Evolutionary conservation across 2,113 vertebrate genomes (phyloP), one percentile per base, ranked within the genome.

Genomic region (Paraplagusia blochii): DNA sequence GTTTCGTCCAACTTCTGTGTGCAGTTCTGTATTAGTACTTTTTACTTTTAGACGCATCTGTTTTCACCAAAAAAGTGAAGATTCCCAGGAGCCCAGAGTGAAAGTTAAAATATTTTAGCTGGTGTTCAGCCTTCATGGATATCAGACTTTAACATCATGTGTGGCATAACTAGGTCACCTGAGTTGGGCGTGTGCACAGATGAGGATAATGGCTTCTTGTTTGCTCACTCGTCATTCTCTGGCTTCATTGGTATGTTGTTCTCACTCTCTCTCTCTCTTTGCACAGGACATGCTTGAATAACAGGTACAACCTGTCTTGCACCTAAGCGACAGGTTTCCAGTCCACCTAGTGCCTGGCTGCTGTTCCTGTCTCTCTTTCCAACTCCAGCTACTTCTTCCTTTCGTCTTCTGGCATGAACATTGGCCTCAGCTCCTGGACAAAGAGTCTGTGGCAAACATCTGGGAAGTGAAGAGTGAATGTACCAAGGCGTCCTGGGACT

Each of bases 221-320:
- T 69, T 58, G 60, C 52, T 60, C 10, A 11, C 13, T 7, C 53
- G 14, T 51, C 17, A 51, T 29, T 2, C 35, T 55, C 9, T 66
- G 18, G n/a, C 60, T 56, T 81, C 52, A 70, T 13, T 18, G 12
- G 5, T 52, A 44, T 63, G 9, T 52, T 53, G 9, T 49, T 29
- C 22, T 29, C 22, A 4, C 22, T 29, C 22, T 29, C 22, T 29
- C 22, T 29, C 61, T 47, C 12, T 77, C 47, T 81, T 55, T 58
- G 10, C 17, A 35, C 82, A 91, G 90, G 90, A 91, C 63, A 69
- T 91, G 35, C 83, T 91, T 53, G 89, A 91, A 74, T 91, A 88
- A 73, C 76, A 39, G 63, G 68, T 10, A 16, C 35, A 69, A 76
- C 64, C 70, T 65, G 52, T 66, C 19, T 9, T 17, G 17, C 64